Evolutionary conservation across 2,113 vertebrate genomes (phyloP), one percentile per base, ranked within the genome.

Genomic region (Chelonoidis abingdonii): DNA sequence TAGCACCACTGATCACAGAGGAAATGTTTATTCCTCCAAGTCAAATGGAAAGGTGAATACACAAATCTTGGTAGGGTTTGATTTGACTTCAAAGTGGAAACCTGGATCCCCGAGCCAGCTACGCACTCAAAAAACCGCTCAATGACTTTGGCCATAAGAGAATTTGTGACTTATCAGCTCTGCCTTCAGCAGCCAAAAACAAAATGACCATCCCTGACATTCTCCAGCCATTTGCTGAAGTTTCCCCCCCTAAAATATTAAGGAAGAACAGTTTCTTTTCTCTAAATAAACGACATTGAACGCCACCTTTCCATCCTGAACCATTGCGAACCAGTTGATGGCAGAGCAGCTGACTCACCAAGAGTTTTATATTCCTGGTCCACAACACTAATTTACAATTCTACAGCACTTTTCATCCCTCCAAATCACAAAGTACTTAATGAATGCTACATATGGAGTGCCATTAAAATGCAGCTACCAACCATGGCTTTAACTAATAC

Each of bases 201-300:
- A 12, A 50, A 65, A 91, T 29, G 24, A 17, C 84, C 21, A n/a
- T 72, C 65, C n/a, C 35, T 22, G n/a, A 72, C 65, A 27, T 89
- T 41, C 44, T 88, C 25, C 1, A 9, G 17, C 14, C n/a, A 96
- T 1, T 50, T 92, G 53, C 72, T 84, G 96, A 96, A 96, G 85
- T 59, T 92, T 84, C 4, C 62, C 21, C 17, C 83, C 6, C 49
- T 41, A 88, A 84, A 2, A 0, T 75, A 84, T 86, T 82, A 88
- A 92, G 31, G 65, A 89, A 91, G 3, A 96, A 57, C 19, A 94
- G 87, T 56, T 50, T 0, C 80, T 88, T 90, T 92, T 88, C 62
- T 59, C 65, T 31, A 80, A 10, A 83, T 91, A 78, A 90, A 91
- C 93, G 31, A 22, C 19, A 47, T 3, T 79, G 41, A 57, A 81